Evolutionary conservation across 2,113 vertebrate genomes (phyloP), one percentile per base, ranked within the genome.

Genomic region (Clarias batrachus): DNA sequence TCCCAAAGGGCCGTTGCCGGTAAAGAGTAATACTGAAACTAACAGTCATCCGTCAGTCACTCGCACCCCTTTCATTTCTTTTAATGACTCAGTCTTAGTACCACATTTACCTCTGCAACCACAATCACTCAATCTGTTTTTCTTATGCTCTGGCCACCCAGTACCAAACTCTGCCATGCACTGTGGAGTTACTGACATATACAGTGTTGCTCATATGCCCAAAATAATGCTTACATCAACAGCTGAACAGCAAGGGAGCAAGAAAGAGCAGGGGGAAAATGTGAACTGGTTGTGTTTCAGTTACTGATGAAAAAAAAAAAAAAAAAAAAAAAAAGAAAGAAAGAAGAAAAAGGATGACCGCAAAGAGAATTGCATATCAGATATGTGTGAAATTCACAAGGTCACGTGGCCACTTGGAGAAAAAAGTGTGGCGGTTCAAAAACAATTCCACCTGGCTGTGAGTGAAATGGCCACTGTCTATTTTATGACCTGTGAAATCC

Each of bases 401-500:
- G 81, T 83, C 84, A 54, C 37, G 41, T 63, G 52, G 48, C 25
- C 63, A 52, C 65, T 60, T 3, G 56, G n/a, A 84, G 74, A 3
- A 60, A 41, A 86, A 80, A 59, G 77, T 27, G 54, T 41, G 21
- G 16, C 30, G 52, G 25, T 27, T 81, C 16, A 52, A 87, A 57
- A 70, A 54, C 48, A 9, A 71, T 54, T 77, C 82, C 89, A 88
- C 82, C 73, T 89, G 90, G 82, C 41, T 71, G 70, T 74, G 78
- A 63, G 82, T 71, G 73, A 59, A 83, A 76, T 30, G 5, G 65
- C 41, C 68, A 83, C 66, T 81, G 77, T 80, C 86, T 89, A 81
- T 90, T 94, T 93, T 93, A 94, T 89, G 89, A 91, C 87, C 92
- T 93, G 92, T 93, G 91, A 94, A 94, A 94, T 94, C 79, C 89